These are phyloP conservation scores for Odiellus spinosus DNA, from an alignment of 2,888 invertebrate species.

Conservation along the genomic window DNA sequence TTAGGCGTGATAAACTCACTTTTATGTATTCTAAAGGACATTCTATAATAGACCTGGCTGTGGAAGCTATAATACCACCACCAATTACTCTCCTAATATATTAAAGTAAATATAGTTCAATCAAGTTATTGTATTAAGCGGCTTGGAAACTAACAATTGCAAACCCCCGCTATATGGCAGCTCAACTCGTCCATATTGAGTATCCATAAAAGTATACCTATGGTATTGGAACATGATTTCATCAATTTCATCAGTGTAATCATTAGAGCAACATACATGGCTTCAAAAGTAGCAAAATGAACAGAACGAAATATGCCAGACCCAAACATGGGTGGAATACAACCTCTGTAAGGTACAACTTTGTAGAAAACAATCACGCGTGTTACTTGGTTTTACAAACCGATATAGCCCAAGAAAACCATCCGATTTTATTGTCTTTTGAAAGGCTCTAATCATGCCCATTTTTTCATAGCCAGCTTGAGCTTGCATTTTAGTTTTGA, in stretches of 20 bases:
- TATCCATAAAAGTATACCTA: no score
- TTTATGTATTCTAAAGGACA: slow-evolving; percentile 29
- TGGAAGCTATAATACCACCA: slow-evolving; percentile 25
- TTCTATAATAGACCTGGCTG: slow-evolving; percentile 27
- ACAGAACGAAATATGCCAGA: slow-evolving; percentile 24
- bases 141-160: no score
- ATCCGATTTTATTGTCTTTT: slow-evolving; percentile 24
- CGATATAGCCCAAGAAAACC: slow-evolving; percentile 28
- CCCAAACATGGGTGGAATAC: slow-evolving; percentile 28
- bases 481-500: slow-evolving; percentile 31
- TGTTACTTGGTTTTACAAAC: slow-evolving; percentile 16
- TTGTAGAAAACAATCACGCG: background rate
- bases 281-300: slow-evolving; percentile 31
- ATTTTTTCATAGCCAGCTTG: slow-evolving; percentile 27
- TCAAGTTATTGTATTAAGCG: no score
- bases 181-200: no score
- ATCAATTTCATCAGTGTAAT: no score
- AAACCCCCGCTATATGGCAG: no score
- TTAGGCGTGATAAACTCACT: slow-evolving; percentile 20
- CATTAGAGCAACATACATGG: slow-evolving; percentile 23
- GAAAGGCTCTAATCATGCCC: slow-evolving; percentile 26
- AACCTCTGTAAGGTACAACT: slow-evolving; percentile 24
- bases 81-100: slow-evolving; percentile 25
- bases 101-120: no score
- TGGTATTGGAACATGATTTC: no score